Evolutionary conservation across 2,797 vertebrate genomes (phyloP).

Genomic region (Cossypha niveicapilla): DNA sequence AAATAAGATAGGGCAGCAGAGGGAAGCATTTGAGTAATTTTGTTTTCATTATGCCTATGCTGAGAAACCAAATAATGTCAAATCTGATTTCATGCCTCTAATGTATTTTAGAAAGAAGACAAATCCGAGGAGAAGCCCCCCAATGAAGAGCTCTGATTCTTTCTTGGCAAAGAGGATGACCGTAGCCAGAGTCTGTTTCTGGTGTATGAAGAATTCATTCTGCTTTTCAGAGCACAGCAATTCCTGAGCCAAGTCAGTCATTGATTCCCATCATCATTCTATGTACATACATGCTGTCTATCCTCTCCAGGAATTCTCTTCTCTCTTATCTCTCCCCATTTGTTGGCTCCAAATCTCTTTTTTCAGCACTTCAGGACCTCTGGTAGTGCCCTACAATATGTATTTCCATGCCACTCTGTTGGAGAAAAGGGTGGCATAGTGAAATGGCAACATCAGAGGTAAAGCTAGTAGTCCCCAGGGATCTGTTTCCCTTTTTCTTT

Average conservation of each 20-base stretch:
- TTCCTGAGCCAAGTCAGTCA: background rate
- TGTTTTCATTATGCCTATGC: background rate
- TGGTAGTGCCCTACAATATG: background rate
- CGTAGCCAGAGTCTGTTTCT: background rate
- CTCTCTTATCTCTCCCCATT: background rate
- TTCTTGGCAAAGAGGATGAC: background rate
- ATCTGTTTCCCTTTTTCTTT: background rate
- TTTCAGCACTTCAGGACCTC: background rate
- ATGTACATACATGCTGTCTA: background rate
- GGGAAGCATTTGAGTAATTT: background rate
- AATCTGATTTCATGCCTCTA: background rate
- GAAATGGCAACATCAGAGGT: background rate
- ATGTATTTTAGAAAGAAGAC: constrained; percentile 67
- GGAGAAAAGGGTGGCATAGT: background rate
- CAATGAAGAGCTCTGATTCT: constrained; percentile 71
- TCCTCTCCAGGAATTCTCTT: background rate
- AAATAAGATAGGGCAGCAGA: background rate
- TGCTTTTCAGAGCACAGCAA: background rate
- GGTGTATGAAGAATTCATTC: background rate
- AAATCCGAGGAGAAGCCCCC: constrained; percentile 24
- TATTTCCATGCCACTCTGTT: background rate
- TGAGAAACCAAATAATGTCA: background rate
- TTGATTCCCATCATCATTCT: background rate
- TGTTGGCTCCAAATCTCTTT: background rate
- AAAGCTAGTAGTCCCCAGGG: background rate